These are phyloP conservation scores for Heliconius melpomene DNA, from an alignment of 1,140 invertebrate genomes.

Conservation along the genomic window DNA sequence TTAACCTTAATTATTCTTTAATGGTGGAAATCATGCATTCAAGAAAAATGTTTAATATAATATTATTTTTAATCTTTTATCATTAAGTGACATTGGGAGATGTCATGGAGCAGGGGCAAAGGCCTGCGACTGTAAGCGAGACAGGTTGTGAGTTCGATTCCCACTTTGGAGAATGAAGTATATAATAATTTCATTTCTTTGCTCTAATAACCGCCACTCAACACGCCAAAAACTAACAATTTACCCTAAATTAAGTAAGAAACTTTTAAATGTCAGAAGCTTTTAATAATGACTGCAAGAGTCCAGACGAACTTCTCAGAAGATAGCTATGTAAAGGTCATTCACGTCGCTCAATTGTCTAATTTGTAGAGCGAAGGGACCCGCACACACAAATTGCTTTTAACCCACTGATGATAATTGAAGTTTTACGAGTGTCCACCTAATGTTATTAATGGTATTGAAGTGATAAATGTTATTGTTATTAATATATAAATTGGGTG, in stretches of 20 bases:
- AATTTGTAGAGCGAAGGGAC: slow-evolving; percentile 53
- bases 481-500: not conserved
- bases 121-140: not conserved
- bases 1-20: slow-evolving; percentile 19
- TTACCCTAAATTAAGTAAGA: no score
- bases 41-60: not conserved
- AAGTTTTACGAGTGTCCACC: slow-evolving; percentile 16
- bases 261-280: slow-evolving; percentile 1
- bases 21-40: not conserved
- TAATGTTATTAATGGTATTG: not conserved
- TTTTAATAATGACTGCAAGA: slow-evolving; percentile 9
- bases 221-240: no score
- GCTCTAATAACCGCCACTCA: no score
- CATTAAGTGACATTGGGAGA: not conserved
- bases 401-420: slow-evolving; percentile 58
- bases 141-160: not conserved
- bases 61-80: not conserved
- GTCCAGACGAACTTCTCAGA: slow-evolving; percentile 28
- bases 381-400: slow-evolving; percentile 61
- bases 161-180: not conserved
- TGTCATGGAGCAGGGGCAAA: not conserved
- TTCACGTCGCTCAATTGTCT: slow-evolving; percentile 58
- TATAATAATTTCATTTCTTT: not conserved
- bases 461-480: not conserved
- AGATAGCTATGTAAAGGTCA: slow-evolving; percentile 38